Percentiles rank a stretch among this genome's conserved stretches.
phyloP scores from a whole-genome alignment of 1,140 invertebrate species.

The Tigriopus japonicus region DNA sequence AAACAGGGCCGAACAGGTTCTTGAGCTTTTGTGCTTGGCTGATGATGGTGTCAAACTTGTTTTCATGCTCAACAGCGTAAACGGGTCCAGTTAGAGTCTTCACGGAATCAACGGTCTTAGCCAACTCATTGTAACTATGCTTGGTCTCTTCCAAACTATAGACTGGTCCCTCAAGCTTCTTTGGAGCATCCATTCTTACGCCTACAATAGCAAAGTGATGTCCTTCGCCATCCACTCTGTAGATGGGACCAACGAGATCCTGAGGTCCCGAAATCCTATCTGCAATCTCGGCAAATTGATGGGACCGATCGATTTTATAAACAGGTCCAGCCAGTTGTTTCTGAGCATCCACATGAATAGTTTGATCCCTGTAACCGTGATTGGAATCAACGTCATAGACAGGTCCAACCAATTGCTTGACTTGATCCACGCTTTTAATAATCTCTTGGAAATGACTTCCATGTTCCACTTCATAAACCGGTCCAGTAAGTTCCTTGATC shows the following conservation, averaged over 20 bases:
- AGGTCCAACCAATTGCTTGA: conserved; percentile 6
- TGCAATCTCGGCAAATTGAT: conserved; percentile 5
- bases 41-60: conserved; percentile 10
- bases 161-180: conserved; percentile 6
- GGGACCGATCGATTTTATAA: neutral
- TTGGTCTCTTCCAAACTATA: conserved; percentile 2
- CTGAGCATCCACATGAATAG: conserved; percentile 2
- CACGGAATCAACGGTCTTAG: neutral
- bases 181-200: neutral
- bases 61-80: conserved; percentile 3
- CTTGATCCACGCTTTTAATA: neutral
- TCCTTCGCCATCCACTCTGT: neutral
- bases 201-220: neutral
- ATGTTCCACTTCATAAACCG: conserved; percentile 10
- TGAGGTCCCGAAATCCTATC: neutral
- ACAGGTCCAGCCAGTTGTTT: conserved; percentile 4
- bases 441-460: conserved; percentile 12
- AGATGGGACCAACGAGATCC: neutral
- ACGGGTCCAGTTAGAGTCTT: conserved; percentile 6
- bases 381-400: conserved; percentile 10
- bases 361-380: neutral
- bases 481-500: conserved; percentile 2
- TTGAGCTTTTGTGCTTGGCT: neutral
- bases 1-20: conserved; percentile 5
- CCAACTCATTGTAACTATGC: conserved; percentile 3